Conservation (phyloP, 2,797 vertebrate genomes). For the Catamblyrhynchus diadema region DNA sequence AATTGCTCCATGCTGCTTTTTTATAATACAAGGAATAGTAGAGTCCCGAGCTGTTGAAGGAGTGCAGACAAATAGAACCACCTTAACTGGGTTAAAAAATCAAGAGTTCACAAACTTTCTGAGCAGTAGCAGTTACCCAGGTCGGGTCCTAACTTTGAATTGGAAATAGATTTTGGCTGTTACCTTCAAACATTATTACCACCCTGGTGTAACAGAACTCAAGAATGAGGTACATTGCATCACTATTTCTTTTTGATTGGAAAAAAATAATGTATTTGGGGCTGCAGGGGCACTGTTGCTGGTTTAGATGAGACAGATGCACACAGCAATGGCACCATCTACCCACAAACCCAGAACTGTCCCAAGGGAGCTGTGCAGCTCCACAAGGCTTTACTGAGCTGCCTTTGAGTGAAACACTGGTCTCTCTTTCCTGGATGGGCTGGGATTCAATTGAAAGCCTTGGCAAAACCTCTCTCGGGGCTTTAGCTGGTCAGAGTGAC, state of each 20-base stretch:
- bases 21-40: neutral
- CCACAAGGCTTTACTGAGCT: neutral
- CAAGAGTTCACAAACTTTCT: neutral
- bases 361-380: neutral
- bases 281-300: too few relatives aligned
- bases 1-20: neutral
- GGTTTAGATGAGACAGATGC: neutral
- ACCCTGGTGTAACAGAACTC: neutral
- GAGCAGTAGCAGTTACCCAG: neutral
- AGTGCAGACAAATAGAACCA: neutral
- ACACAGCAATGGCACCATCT: neutral
- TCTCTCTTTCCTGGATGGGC: neutral
- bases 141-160: neutral
- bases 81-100: neutral
- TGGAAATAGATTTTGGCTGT: neutral
- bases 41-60: neutral
- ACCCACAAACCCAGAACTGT: neutral
- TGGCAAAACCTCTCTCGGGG: neutral
- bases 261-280: neutral
- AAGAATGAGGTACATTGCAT: neutral
- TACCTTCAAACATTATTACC: neutral
- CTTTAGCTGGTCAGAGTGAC: too few relatives aligned
- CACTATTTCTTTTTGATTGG: neutral
- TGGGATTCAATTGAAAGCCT: neutral
- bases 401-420: neutral